A percentile compares a stretch with the other conserved stretches of the same genome.
These are phyloP conservation scores for Halcyon badia DNA, from an alignment of 2,797 vertebrate species.

Conservation along the genomic window DNA sequence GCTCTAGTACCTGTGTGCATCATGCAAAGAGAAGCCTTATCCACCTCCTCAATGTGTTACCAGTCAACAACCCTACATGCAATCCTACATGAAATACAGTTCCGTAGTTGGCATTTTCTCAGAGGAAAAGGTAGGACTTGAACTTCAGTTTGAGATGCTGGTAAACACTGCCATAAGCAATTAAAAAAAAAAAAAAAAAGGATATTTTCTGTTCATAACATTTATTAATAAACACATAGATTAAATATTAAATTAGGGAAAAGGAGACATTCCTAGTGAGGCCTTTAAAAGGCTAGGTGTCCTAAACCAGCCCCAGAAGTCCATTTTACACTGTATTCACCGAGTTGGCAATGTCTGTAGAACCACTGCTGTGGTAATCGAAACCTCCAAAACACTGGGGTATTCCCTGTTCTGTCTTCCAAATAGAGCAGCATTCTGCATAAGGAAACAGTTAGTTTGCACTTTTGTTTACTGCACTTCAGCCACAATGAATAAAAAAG, in stretches of 20 bases:
- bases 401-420: not conserved
- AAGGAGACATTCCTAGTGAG: not conserved
- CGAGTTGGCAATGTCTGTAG: not conserved
- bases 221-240: conserved; percentile 38
- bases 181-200: accelerated
- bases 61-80: not conserved
- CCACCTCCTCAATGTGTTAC: accelerated
- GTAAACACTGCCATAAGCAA: not conserved
- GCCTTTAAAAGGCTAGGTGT: not conserved
- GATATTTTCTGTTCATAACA: not conserved
- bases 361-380: not conserved
- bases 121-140: not conserved
- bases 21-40: not conserved
- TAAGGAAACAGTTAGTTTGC: not conserved
- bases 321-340: not conserved
- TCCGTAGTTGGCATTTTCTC: not conserved
- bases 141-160: not conserved
- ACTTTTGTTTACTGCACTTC: not conserved
- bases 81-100: not conserved
- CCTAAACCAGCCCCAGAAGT: not conserved
- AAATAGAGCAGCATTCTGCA: not conserved
- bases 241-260: conserved; percentile 18
- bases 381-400: not conserved
- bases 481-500: not conserved
- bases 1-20: not conserved